Evolutionary conservation across 2,797 vertebrate genomes (phyloP), one percentile per base, ranked within the genome.

Genomic region (Chelonia mydas): DNA sequence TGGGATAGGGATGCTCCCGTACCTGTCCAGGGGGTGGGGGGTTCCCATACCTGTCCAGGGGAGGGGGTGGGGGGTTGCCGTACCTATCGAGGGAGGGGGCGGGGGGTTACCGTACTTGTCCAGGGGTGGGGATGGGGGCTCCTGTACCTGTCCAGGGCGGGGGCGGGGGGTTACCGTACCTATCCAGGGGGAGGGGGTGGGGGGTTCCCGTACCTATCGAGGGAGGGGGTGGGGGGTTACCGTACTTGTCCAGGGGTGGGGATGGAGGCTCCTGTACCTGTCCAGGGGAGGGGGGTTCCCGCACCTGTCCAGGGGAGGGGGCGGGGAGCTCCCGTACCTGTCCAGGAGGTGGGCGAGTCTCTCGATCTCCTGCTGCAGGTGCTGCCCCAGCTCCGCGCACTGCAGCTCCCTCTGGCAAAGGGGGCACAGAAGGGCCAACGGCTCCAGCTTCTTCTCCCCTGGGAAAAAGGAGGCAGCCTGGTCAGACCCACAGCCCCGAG

Each of bases 331-430:
- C 51, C 5, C 31, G 91, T 87, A 95, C 94, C 95, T 96, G 92
- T 89, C 83, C n/a, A 50, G 59, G 5, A 93, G 82, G 25, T 83
- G 81, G 65, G 72, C 9, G 17, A 92, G 53, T 47, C 86, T 55
- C 28, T 92, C 91, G 81, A 95, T 68, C 83, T 96, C 94, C 28
- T 91, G 79, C n/a, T 90, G 81, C 13, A 96, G 89, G 76, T 95
- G 93, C 2, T 88, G 55, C 7, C 55, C 74, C 15, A 96, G 84
- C 37, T 96, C 93, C 16, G 88, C 65, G 81, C 86, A 85, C 28
- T 82, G 93, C 17, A 95, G 77, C 53, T 90, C 68, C 45, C 87
- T 84, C 59, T 96, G 81, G 27, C 91, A 94, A 87, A 94, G 51
- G 5, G 93, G 94, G 55, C 94, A 96, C 5, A 25, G 50, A 33